Evolutionary conservation across 1,140 invertebrate genomes (phyloP), one percentile per base, ranked within the genome.

Genomic region (Drosophila kurseongensis): DNA sequence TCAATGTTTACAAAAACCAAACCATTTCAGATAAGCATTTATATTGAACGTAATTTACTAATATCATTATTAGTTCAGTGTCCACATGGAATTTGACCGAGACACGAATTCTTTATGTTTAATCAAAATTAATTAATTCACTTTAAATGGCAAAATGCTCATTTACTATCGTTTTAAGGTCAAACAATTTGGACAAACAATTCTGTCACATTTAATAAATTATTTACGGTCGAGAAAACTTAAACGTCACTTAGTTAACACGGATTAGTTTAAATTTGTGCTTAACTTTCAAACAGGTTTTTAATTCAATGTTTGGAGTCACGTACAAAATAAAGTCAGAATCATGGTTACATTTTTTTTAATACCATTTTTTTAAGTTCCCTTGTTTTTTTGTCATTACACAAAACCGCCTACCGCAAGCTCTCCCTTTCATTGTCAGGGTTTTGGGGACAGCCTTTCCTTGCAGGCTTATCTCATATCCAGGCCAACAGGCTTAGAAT

Each of bases 381-480:
- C 18, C 40, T 40, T 36, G 10, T 41, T 41, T 54, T 27, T 6
- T 9, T 16, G 10, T 36, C n/a, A 16, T 41, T 29, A 5, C 32
- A 50, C 10, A 8, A 45, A 13, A 36, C 32, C 23, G 4, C 52
- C 18, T 36, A 41, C 23, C 45, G 63, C 29, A 7, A 32, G 2
- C 32, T 74, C 45, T 45, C 59, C 44, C 60, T 78, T 80, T 81
- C 68, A 75, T 59, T 86, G 57, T 47, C 58, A 58, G 36, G 9
- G 35, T 55, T 74, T 35, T 42, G 23, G 50, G 50, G 32, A 50
- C 57, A 41, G 38, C 32, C 18, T 14, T 18, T 56, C 18, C 42
- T 54, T 65, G 68, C 51, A 3, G 42, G 52, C 81, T 82, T 82
- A 84, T 84, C 74, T 55, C 51, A 40, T 68, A 59, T 75, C 52